A percentile compares a stretch with the other conserved stretches of the same genome.
phyloP scores from a whole-genome alignment of 2,113 vertebrate genomes.

The Colistium nudipinnis region DNA sequence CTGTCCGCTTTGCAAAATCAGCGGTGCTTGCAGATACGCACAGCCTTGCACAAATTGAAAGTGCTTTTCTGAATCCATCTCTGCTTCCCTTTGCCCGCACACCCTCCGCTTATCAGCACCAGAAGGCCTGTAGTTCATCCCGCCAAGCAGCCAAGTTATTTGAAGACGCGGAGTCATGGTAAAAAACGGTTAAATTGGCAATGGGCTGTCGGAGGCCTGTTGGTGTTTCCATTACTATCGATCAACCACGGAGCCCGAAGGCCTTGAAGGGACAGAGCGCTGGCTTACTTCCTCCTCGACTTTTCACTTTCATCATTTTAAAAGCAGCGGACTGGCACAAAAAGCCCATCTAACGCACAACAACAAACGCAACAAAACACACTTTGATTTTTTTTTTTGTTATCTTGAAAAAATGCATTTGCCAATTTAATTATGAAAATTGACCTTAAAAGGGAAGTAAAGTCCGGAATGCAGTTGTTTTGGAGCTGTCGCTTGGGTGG shows the following conservation, averaged over 20 bases:
- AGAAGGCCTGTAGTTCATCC: conserved; percentile 49
- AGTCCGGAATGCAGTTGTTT: conserved; percentile 2
- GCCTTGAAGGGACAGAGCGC: conserved; percentile 36
- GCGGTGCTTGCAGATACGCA: neutral
- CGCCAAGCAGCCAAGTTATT: conserved; percentile 57
- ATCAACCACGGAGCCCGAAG: conserved; percentile 66
- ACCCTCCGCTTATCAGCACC: conserved; percentile 52
- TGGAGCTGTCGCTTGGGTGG: conserved; percentile 11
- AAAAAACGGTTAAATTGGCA: conserved; percentile 65
- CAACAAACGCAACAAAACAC: too few species aligned
- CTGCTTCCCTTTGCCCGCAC: conserved; percentile 20
- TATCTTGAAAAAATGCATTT: conserved; percentile 2
- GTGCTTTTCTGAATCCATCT: conserved; percentile 23
- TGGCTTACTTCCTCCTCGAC: conserved; percentile 31
- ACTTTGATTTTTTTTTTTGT: conserved; percentile 2
- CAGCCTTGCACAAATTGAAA: neutral
- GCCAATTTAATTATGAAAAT: too few species aligned
- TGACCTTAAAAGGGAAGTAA: neutral
- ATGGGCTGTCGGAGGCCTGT: conserved; percentile 51
- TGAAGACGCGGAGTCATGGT: conserved; percentile 69
- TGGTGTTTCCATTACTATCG: conserved; percentile 65
- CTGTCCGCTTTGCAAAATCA: conserved; percentile 11
- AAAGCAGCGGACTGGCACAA: too few species aligned
- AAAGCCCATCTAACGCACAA: too few species aligned
- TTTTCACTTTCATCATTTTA: conserved; percentile 45